Evolutionary conservation across 2,888 invertebrate species (phyloP), one percentile per base, ranked within the genome.

Genomic region (Cerastis leucographa): DNA sequence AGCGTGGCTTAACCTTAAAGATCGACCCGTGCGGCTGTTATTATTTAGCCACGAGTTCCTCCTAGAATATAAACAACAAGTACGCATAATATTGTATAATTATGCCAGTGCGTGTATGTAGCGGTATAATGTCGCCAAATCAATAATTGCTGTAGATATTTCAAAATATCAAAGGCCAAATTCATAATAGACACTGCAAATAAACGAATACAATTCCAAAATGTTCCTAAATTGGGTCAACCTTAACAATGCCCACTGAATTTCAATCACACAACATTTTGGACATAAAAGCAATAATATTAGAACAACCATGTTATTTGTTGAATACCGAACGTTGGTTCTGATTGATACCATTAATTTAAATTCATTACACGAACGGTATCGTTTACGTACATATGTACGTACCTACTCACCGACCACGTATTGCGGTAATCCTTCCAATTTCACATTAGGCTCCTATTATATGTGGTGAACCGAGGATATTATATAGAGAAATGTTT

Each of bases 341-440:
- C 81, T 85, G 81, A 87, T 82, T 84, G 84, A 88, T 87, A 80
- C 29, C 42, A 80, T 79, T 83, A 80, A 86, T 88, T 89, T 75
- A 80, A 86, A 89, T 89, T 87, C 88, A 87, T 79, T 74, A 76
- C 85, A 83, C 85, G 81, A 62, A 64, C 59, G 6, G 72, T n/a
- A 64, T 78, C 75, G 75, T 73, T 86, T 74, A 72, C 80, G 77
- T 68, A 64, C 62, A 11, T 54, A 54, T n/a, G 14, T 46, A 46
- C 44, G 44, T 14, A 65, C 42, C 29, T 61, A 64, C 42, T 59
- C 71, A 22, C 69, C 77, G 35, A 44, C 77, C 79, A 80, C 83
- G 81, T 71, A 77, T 68, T 85, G 80, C 71, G 83, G 84, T 86
- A 79, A 85, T 83, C 71, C 79, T 66, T 67, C 77, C 75, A 76